These are phyloP conservation scores for Melanotaenia pygmaea DNA, from an alignment of 2,797 vertebrate species.

Conservation along the genomic window DNA sequence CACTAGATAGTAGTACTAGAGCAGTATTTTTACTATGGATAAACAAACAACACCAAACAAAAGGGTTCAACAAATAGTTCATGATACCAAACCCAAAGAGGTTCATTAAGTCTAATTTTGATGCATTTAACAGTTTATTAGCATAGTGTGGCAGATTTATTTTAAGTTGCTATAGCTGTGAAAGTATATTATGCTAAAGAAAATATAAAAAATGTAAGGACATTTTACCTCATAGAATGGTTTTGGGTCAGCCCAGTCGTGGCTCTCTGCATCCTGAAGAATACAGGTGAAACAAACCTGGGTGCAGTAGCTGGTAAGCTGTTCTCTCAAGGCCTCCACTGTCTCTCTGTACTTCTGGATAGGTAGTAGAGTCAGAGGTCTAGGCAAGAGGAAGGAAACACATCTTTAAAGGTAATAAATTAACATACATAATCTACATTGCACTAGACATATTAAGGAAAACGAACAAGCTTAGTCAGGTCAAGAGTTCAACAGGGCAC, in stretches of 20 bases:
- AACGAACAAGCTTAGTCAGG: neutral
- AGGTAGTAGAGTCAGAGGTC: conserved; percentile 88
- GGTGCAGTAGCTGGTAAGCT: conserved; percentile 90
- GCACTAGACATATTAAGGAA: conserved; percentile 18
- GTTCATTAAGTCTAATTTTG: neutral
- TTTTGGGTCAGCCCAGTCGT: conserved; percentile 93
- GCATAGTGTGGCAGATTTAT: neutral
- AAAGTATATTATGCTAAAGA: neutral
- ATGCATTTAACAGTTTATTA: neutral
- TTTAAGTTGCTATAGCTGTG: neutral
- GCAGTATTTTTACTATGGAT: conserved; percentile 14
- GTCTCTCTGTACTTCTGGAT: conserved; percentile 90
- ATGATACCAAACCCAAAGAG: neutral
- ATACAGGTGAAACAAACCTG: conserved; percentile 90
- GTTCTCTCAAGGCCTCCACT: conserved; percentile 84
- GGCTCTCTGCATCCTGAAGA: conserved; percentile 94
- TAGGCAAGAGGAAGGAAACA: conserved; percentile 61
- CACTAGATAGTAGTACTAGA: conserved; percentile 15
- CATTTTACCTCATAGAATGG: conserved; percentile 94
- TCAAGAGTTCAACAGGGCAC: conserved; percentile 21
- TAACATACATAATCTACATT: conserved; percentile 13
- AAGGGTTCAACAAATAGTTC: neutral
- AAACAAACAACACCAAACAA: neutral
- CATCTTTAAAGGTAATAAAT: conserved; percentile 25
- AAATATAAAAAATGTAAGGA: neutral